Conservation (phyloP, 1,140 invertebrate species). For the Lepidurus packardi region DNA sequence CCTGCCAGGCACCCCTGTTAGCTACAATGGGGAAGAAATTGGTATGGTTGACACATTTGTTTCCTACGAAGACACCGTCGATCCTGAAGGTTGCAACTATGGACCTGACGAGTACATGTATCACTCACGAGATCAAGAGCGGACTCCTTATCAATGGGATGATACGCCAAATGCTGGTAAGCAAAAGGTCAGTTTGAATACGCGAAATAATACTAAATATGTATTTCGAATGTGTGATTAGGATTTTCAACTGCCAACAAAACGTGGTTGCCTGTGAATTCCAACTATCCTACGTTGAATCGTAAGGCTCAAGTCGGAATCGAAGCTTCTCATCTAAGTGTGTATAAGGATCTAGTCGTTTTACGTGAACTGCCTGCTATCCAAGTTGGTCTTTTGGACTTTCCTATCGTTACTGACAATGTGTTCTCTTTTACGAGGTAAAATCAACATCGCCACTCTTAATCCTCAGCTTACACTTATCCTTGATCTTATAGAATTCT, state of each 20-base stretch:
- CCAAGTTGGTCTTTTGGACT: constrained; percentile 51
- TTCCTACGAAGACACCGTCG: constrained; percentile 49
- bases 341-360: constrained; percentile 45
- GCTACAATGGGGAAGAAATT: constrained; percentile 78
- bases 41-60: constrained; percentile 63
- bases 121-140: constrained; percentile 54
- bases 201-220: not conserved
- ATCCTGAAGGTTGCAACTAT: constrained; percentile 47
- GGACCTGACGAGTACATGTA: constrained; percentile 49
- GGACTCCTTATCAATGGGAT: constrained; percentile 73
- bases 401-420: constrained; percentile 48
- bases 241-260: constrained; percentile 55
- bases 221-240: constrained; percentile 36
- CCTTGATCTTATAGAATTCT: constrained; percentile 38
- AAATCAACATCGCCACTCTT: not conserved
- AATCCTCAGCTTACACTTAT: not conserved
- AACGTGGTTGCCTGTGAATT: constrained; percentile 62
- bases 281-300: constrained; percentile 50
- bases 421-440: constrained; percentile 34
- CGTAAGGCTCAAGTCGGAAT: constrained; percentile 47
- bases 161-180: constrained; percentile 47
- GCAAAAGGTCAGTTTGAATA: constrained; percentile 32
- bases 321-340: constrained; percentile 39
- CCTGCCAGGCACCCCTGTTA: constrained; percentile 64
- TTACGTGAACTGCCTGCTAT: constrained; percentile 49